These are phyloP conservation scores for Hormaphis cornu DNA, from an alignment of 1,140 invertebrate genomes.

Conservation along the genomic window DNA sequence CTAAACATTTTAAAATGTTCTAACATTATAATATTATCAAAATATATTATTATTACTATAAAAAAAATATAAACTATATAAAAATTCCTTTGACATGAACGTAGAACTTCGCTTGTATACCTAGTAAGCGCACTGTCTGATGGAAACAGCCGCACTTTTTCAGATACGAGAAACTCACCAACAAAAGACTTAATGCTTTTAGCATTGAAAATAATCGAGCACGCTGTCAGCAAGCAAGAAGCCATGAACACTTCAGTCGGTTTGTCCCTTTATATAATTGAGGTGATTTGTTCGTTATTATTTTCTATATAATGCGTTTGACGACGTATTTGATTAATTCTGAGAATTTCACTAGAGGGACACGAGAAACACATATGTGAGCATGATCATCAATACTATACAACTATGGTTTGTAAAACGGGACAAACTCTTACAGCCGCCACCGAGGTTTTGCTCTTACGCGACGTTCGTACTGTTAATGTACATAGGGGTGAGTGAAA, in stretches of 20 bases:
- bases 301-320: not conserved
- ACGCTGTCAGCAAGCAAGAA: slow-evolving; percentile 64
- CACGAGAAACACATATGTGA: slow-evolving; percentile 74
- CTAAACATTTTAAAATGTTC: too few species aligned
- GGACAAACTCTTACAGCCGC: slow-evolving; percentile 50
- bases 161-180: slow-evolving; percentile 67
- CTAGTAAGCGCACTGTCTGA: too few species aligned
- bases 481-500: slow-evolving; percentile 18
- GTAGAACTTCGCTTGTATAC: too few species aligned
- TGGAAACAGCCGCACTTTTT: not conserved
- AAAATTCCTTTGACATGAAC: too few species aligned
- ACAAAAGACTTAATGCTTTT: slow-evolving; percentile 73
- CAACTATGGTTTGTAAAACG: slow-evolving; percentile 83
- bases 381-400: slow-evolving; percentile 76
- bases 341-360: slow-evolving; percentile 51
- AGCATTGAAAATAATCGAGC: slow-evolving; percentile 66
- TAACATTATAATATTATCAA: too few species aligned
- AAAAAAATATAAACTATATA: too few species aligned
- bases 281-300: too few species aligned
- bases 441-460: slow-evolving; percentile 5
- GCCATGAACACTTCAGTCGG: slow-evolving; percentile 70
- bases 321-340: slow-evolving; percentile 5
- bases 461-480: slow-evolving; percentile 7
- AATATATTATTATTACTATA: too few species aligned
- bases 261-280: slow-evolving; percentile 71